phyloP scores from a whole-genome alignment of 2,888 invertebrate species.

The Xylota sylvarum region DNA sequence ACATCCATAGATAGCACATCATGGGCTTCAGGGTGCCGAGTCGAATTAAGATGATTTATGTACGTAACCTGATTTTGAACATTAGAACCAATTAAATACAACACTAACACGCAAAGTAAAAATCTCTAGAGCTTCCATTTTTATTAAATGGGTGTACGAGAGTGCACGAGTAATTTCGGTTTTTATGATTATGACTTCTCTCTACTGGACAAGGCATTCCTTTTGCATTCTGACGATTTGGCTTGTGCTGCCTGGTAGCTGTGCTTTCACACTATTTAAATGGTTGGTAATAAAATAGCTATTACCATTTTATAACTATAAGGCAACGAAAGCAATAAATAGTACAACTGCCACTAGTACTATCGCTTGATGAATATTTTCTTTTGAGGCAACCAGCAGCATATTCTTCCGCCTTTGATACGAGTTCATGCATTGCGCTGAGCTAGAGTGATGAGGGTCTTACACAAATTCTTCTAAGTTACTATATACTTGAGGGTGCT shows the following conservation, averaged over 20 bases:
- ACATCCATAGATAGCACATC: too few species aligned
- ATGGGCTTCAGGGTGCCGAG: background rate
- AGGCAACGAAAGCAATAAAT: background rate
- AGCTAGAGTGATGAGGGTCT: background rate
- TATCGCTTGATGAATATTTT: background rate
- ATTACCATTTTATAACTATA: conserved; percentile 33
- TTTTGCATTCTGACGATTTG: conserved; percentile 4
- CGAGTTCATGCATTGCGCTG: background rate
- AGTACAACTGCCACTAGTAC: background rate
- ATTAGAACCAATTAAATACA: background rate
- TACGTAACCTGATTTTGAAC: background rate
- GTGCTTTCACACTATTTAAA: conserved; percentile 43
- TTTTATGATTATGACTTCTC: conserved; percentile 9
- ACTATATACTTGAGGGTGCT: too few species aligned
- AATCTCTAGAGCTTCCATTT: background rate
- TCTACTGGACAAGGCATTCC: conserved; percentile 2
- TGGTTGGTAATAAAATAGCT: conserved; percentile 31
- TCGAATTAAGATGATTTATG: background rate
- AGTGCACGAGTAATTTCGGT: background rate
- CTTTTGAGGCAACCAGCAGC: background rate
- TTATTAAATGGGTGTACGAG: background rate
- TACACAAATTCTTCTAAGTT: background rate
- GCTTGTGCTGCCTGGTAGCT: background rate
- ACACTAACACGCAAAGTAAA: background rate
- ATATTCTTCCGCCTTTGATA: background rate